Conservation (phyloP, 2,797 vertebrate species). For the Jordanella pulchra region DNA sequence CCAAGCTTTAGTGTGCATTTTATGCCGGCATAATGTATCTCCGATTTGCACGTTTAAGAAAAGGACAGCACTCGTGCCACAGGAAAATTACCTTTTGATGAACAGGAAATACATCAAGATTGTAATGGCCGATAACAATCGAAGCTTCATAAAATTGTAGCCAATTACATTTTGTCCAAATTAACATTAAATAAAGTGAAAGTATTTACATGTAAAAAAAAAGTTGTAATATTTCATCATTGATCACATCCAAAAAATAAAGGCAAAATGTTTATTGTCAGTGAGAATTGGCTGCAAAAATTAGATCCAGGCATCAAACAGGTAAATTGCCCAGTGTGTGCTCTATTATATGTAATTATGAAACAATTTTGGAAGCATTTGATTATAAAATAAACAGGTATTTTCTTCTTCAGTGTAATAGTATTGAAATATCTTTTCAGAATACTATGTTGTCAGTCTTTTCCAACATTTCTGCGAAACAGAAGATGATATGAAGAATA, state of each 20-base stretch:
- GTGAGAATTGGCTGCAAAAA: slow-evolving; percentile 59
- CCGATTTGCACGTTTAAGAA: slow-evolving; percentile 67
- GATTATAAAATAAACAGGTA: slow-evolving; percentile 72
- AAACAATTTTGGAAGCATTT: slow-evolving; percentile 75
- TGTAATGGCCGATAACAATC: slow-evolving; percentile 2
- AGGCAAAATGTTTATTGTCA: slow-evolving; percentile 29
- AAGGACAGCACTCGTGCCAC: slow-evolving; percentile 49
- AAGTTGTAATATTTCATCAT: neutral
- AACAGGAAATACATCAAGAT: slow-evolving; percentile 22
- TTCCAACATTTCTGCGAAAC: slow-evolving; percentile 22
- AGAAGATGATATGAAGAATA: neutral
- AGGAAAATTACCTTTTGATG: slow-evolving; percentile 57
- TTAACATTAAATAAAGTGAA: neutral
- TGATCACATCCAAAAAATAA: slow-evolving; percentile 11
- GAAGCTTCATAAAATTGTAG: neutral
- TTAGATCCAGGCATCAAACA: slow-evolving; percentile 64
- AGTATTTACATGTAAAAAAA: slow-evolving; percentile 10
- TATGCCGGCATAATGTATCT: slow-evolving; percentile 69
- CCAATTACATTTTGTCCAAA: slow-evolving; percentile 1
- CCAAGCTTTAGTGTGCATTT: slow-evolving; percentile 76
- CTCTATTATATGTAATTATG: slow-evolving; percentile 77
- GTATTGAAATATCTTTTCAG: slow-evolving; percentile 45
- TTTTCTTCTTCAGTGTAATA: slow-evolving; percentile 52
- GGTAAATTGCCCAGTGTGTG: slow-evolving; percentile 68
- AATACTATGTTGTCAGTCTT: slow-evolving; percentile 24